These are phyloP conservation scores for Coracias cyanogaster DNA, from an alignment of 2,797 vertebrate genomes.

Conservation along the genomic window DNA sequence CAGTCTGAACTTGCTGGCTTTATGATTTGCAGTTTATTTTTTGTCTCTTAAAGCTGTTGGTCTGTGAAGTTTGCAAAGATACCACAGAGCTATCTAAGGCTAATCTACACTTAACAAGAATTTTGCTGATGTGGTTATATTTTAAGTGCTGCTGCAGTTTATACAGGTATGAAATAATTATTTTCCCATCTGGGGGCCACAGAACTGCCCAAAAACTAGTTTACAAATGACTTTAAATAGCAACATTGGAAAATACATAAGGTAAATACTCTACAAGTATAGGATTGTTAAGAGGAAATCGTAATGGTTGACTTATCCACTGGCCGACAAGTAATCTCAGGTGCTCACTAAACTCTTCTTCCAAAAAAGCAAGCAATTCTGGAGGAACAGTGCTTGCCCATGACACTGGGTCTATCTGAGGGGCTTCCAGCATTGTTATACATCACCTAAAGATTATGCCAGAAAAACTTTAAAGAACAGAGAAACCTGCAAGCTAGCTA, in stretches of 20 bases:
- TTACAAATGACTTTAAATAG: neutral
- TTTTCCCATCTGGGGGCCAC: neutral
- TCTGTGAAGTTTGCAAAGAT: neutral
- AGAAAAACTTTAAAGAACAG: neutral
- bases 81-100: neutral
- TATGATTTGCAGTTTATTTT: neutral
- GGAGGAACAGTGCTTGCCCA: neutral
- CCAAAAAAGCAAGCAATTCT: neutral
- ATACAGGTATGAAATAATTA: neutral
- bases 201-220: neutral
- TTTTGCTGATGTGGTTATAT: neutral
- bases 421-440: neutral
- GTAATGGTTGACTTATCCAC: neutral
- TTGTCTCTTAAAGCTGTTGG: neutral
- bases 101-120: neutral
- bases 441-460: neutral
- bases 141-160: neutral
- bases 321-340: neutral
- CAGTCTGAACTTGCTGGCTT: neutral
- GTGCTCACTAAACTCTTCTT: neutral
- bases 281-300: neutral
- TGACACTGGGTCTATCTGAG: neutral
- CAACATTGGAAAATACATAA: neutral
- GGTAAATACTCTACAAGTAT: neutral
- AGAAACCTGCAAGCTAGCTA: neutral